These are phyloP conservation scores for Gobiocypris rarus DNA, from an alignment of 2,113 vertebrate genomes.

Conservation along the genomic window DNA sequence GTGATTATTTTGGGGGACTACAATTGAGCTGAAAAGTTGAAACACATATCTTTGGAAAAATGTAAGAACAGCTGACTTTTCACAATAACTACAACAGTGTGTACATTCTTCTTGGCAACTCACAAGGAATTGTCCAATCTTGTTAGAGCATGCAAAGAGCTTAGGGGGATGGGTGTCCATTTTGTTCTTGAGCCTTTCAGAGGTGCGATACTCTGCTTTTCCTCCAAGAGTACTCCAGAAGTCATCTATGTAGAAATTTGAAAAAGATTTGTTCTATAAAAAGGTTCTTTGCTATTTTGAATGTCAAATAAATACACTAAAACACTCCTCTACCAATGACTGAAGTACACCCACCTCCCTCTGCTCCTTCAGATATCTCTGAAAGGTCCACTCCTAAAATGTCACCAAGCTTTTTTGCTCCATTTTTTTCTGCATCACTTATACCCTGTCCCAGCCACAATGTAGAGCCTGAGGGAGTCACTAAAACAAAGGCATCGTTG, in stretches of 20 bases:
- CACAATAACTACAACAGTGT: neutral
- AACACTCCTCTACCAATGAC: neutral
- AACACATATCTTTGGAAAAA: too few relatives aligned
- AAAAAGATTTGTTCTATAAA: neutral
- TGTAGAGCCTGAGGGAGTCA: constrained; percentile 78
- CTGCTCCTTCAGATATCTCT: constrained; percentile 81
- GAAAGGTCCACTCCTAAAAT: constrained; percentile 74
- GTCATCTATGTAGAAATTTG: constrained; percentile 68
- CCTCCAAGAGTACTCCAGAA: constrained; percentile 88
- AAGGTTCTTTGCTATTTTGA: neutral
- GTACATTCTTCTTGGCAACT: constrained; percentile 51
- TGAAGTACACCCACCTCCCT: constrained; percentile 77
- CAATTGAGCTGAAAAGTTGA: neutral
- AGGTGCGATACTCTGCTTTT: constrained; percentile 79
- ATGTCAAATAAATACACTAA: neutral
- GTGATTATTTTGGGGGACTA: neutral
- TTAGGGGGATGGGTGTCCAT: constrained; percentile 86
- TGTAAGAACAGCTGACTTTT: too few relatives aligned
- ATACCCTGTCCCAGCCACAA: constrained; percentile 84
- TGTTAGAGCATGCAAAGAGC: constrained; percentile 91
- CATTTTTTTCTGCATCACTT: constrained; percentile 74
- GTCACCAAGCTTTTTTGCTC: constrained; percentile 78
- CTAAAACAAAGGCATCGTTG: constrained; percentile 86
- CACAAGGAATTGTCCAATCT: constrained; percentile 85
- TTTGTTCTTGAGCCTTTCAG: constrained; percentile 82